A percentile compares a stretch with the other conserved stretches of the same genome.
These are phyloP conservation scores for Brachionus angularis DNA, from an alignment of 1,140 invertebrate species.

Conservation along the genomic window DNA sequence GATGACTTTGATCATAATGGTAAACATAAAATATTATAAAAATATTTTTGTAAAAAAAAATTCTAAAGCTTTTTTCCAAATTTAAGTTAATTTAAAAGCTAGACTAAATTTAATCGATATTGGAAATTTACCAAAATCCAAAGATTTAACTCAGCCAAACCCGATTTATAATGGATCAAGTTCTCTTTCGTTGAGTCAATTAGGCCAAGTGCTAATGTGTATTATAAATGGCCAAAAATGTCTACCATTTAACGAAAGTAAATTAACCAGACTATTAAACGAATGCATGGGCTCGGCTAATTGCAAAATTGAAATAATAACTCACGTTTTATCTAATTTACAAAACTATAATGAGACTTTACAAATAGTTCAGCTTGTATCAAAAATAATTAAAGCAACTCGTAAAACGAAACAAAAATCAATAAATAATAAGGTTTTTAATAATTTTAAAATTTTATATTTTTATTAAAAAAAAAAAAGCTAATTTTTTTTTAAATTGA, in stretches of 20 bases:
- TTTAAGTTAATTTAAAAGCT: neutral
- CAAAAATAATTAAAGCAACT: neutral
- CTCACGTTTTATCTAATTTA: neutral
- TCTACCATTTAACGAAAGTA: neutral
- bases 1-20: too few species aligned
- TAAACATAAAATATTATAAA: too few species aligned
- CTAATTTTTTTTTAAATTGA: too few species aligned
- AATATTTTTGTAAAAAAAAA: too few species aligned
- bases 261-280: neutral
- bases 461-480: too few species aligned
- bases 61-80: too few species aligned
- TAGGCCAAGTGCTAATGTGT: neutral
- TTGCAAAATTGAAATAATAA: neutral
- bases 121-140: too few species aligned
- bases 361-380: neutral
- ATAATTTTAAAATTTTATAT: neutral
- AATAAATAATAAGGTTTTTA: neutral
- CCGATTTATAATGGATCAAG: neutral
- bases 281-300: neutral
- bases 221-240: neutral
- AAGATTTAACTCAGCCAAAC: too few species aligned
- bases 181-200: too few species aligned
- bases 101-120: neutral
- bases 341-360: conserved; percentile 13
- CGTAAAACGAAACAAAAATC: neutral